Conservation (phyloP, 2,797 vertebrate genomes). For the Xiphorhynchus erythropygius region DNA sequence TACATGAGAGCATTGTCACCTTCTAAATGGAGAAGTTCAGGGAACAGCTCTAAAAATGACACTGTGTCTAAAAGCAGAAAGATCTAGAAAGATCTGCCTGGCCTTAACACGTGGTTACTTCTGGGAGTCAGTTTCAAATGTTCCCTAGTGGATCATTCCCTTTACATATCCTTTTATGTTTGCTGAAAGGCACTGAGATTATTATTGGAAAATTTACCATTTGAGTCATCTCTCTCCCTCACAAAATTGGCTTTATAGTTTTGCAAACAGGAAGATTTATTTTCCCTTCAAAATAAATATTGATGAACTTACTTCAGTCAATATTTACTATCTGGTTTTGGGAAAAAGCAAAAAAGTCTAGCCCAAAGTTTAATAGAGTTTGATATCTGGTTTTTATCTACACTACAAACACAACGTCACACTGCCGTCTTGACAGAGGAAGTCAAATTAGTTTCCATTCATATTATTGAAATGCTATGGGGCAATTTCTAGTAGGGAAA, state of each 20-base stretch:
- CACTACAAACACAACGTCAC: not conserved
- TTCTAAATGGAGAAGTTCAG: not conserved
- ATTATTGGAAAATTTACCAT: conserved; percentile 15
- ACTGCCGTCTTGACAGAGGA: not conserved
- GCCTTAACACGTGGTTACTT: not conserved
- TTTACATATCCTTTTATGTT: not conserved
- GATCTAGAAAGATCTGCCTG: not conserved
- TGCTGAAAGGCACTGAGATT: not conserved
- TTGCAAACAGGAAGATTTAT: conserved; percentile 26
- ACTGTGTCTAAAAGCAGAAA: not conserved
- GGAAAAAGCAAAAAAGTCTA: not conserved
- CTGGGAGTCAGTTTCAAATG: not conserved
- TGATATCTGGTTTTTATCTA: conserved; percentile 1
- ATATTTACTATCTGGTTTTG: conserved; percentile 39
- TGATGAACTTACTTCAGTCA: conserved; percentile 40
- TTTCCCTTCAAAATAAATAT: conserved; percentile 36
- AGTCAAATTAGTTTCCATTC: not conserved
- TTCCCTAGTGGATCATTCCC: not conserved
- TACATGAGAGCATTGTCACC: not conserved
- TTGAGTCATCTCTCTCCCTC: not conserved
- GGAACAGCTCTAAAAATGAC: not conserved
- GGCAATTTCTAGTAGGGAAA: not conserved
- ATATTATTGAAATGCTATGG: not conserved
- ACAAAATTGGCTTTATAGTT: conserved; percentile 10
- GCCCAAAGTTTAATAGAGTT: conserved; percentile 7